These are phyloP conservation scores for Parascotia fuliginaria DNA, from an alignment of 2,888 invertebrate species.

Conservation along the genomic window DNA sequence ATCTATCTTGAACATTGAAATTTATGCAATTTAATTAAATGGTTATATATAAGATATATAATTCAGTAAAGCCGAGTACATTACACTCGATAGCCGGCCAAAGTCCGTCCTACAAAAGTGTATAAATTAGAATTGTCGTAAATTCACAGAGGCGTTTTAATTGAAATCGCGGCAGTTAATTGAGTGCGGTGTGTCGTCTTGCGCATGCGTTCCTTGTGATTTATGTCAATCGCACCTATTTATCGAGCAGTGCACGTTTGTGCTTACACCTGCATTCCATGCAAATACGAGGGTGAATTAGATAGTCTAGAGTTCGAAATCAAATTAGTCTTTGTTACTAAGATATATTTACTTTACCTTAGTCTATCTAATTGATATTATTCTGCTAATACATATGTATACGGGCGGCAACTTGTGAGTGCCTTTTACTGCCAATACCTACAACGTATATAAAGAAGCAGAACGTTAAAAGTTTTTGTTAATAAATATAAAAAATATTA, in stretches of 20 bases:
- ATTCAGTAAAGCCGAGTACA: not conserved
- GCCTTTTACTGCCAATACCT: no score
- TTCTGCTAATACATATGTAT: no score
- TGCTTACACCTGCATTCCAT: conserved; percentile 55
- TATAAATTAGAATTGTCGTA: conserved; percentile 77
- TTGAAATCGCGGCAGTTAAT: conserved; percentile 82
- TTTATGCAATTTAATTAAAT: no score
- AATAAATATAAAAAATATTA: no score
- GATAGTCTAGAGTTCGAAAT: conserved; percentile 29
- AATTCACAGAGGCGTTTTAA: conserved; percentile 79
- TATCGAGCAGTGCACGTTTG: conserved; percentile 62
- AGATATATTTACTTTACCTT: conserved; percentile 1
- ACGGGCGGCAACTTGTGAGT: no score
- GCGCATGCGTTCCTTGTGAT: conserved; percentile 74
- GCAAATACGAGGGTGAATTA: conserved; percentile 45
- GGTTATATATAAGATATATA: not conserved
- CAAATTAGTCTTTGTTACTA: conserved; percentile 24
- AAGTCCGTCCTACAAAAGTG: conserved; percentile 51
- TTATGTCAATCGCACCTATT: conserved; percentile 70
- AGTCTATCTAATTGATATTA: no score
- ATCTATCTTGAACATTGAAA: no score
- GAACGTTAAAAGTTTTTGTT: no score
- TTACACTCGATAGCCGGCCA: conserved; percentile 18
- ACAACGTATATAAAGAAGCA: no score
- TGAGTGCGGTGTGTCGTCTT: conserved; percentile 62